Evolutionary conservation across 2,113 vertebrate genomes (phyloP), one percentile per base, ranked within the genome.

Genomic region (Polyodon spathula): DNA sequence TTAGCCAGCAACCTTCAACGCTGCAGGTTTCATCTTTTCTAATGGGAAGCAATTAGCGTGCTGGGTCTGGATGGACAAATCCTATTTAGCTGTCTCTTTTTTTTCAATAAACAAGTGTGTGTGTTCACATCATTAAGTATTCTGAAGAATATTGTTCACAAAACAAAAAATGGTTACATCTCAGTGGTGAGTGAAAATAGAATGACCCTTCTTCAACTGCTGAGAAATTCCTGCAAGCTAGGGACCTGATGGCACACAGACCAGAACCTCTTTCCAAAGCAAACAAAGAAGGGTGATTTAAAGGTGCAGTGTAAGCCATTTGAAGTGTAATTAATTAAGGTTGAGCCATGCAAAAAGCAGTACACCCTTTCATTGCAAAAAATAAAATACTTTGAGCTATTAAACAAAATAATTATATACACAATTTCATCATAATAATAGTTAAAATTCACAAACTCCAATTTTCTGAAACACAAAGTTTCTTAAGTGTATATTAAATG

Each of bases 1-100:
- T 1, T 76, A 75, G 74, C 78, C 64, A 70, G 78, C 64, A 67
- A 68, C 74, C 80, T 84, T 89, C 82, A 81, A 63, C 65, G 76
- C 81, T 80, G 82, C 68, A 80, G 77, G 79, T 87, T 77, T 86
- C 86, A 88, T 93, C 81, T 87, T 88, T 89, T 82, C 77, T 84
- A 84, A 85, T 80, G 79, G 75, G 79, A 77, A 81, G 81, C 81
- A 91, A 90, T 94, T 92, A 92, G 80, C 72, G 72, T 55, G 70
- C 65, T 39, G n/a, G 66, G 64, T 53, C 54, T 53, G 60, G 38
- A 66, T 59, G 41, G 60, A 76, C 56, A 67, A 61, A 17, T 62
- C 61, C 57, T 64, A 15, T 56, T 64, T 46, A 15, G 46, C 27
- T 8, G n/a, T 14, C 44, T 56, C n/a, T 56, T 42, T 56, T 44